Base-by-base conservation (phyloP, 2,797 vertebrate genomes). In the Molossus molossus region DNA sequence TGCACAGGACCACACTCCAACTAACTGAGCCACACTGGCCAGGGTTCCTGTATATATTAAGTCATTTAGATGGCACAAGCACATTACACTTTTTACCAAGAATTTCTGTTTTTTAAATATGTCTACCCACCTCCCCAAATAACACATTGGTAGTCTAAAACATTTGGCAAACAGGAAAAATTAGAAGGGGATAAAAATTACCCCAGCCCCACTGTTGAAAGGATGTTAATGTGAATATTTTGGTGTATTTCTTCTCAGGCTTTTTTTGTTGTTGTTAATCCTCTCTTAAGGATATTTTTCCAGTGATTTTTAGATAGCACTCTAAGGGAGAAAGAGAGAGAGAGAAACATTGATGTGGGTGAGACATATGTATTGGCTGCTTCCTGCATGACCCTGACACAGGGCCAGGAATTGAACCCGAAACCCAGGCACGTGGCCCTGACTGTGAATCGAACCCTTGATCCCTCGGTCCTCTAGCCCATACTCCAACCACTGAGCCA, bases 171-270 rank as follows among this genome's bases (percentile, higher is more conserved):
- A 76, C 15, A 62, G 67, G 60, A 73, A 87, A 81, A 65, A 14
- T 58, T 70, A 84, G 80, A 89, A 90, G 67, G 8, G 5, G 80
- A 77, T 92, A 65, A 93, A 94, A 95, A 45, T 91, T n/a, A 82
- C 10, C 37, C 6, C 53, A 89, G 37, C 14, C 27, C 17, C 27
- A 65, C 48, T 82, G 29, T 72, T 76, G 37, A 64, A 82, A 86
- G 69, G 40, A n/a, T 87, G 40, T 82, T 94, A 76, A 27, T 87
- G 18, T 84, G 33, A 91, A 25, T 95, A 60, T 90, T 94, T 87
- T 84, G n/a, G n/a, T 76, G 4, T 91, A 81, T 69, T 76, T 84
- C 87, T 83, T 86, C 12, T 37, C 48, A 90, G 14, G 1, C 17
- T 53, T 58, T 48, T 82, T 40, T 33, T 75, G 37, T 79, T 94